Base-by-base conservation (phyloP, 37 sponge, comb jelly and placozoan genomes). In the Chondrilla cf. caribensis region DNA sequence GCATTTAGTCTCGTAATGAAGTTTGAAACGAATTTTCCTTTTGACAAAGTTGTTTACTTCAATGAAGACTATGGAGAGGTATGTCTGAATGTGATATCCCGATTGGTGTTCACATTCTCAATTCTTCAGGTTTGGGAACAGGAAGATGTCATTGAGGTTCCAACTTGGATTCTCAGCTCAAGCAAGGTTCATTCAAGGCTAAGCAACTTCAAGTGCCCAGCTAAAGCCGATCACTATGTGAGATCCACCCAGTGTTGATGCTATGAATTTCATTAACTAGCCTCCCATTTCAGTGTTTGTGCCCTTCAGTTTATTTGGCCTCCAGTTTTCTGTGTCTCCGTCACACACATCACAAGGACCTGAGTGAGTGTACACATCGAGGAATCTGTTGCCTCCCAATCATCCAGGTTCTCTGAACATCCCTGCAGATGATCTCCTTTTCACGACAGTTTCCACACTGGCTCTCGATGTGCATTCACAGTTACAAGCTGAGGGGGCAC, bases 61-160 rank as follows among this genome's bases (percentile, higher is more conserved):
- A 22, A 73, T 15, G 76, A 73, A 37, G 76, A 73, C 5, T 73
- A 73, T 73, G 76, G 76, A 38, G 76, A 73, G 24, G 76, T 73
- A 37, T 21, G 70, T 3, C 21, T 2, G 70, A 4, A 37, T 29
- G 3, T 31, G 26, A 2, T 15, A 28, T 3, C 37, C 32, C 18
- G 2, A 3, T 68, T 7, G 19, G 36, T 67, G 68, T 29, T 22
- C 7, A 7, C 32, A 17, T 18, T 67, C 1, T 3, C 33, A 67
- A 67, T 6, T 67, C 1, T 67, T 38, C 76, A 73, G 76, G 44
- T 73, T n/a, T 73, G 76, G 76, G 43, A 73, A 21, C 41, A 42
- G 76, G 76, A 37, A 3, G 76, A 37, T n/a, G 8, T 32, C 18
- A 73, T 73, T 39, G 76, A 73, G 44, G 76, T 73, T 2, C 76